Base-by-base conservation (phyloP, 2,888 invertebrate genomes). In the Lamellibrachia columna region DNA sequence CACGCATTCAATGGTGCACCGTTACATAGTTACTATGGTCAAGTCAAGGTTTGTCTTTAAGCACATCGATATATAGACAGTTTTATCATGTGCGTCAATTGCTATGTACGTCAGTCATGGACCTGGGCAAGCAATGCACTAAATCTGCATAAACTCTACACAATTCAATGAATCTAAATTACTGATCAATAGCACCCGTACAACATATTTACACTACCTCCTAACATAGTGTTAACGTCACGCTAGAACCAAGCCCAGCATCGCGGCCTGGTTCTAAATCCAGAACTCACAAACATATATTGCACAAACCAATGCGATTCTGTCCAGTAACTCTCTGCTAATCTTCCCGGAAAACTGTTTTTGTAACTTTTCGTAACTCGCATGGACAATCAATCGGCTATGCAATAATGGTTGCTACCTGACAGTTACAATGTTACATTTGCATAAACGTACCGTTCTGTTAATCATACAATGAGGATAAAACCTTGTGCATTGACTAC, bases 401-500 rank as follows among this genome's bases (percentile, higher is more conserved):
- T 9, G 11, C 11, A 22, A 60, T 60, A 60, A 15, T 15, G 60
- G 60, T 22, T 15, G 15, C 11, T 22, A 60, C 75, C 11, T 22
- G 22, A 75, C 75, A 75, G n/a, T 75, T 75, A 75, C 75, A 75
- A 6, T 75, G n/a, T 75, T 75, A 75, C 22, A 75, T 75, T 75
- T 75, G 75, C 75, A 75, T 75, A 75, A 75, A 75, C n/a, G 75
- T 75, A 75, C 75, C 75, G n/a, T 75, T 75, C 75, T 15, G 75
- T 22, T 75, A 75, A 75, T 6, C 75, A 75, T 75, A 75, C 75
- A 75, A 75, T n/a, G 75, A 75, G n/a, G 75, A 75, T 75, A 75
- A 75, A 75, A 75, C 75, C 75, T 75, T 75, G 75, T 75, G 75
- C 75, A 75, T 75, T 75, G 75, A 75, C 75, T 75, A 22, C 75